A percentile compares a stretch with the other conserved stretches of the same genome.
These are phyloP conservation scores for Oceanodroma leucorhoa DNA, from an alignment of 2,797 vertebrate genomes.

Conservation along the genomic window DNA sequence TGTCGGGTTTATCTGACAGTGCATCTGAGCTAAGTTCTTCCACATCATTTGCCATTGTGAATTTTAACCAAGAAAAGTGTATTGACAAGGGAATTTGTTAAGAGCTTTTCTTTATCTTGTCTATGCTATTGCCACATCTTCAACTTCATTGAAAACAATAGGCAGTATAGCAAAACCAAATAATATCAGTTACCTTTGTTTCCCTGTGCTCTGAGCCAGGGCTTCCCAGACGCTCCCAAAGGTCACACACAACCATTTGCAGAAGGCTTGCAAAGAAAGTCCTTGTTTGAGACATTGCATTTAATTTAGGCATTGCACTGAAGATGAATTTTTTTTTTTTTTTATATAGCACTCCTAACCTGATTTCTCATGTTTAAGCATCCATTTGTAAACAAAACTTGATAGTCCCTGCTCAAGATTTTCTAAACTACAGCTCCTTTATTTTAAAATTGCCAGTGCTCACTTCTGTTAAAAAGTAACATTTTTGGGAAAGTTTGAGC, in stretches of 20 bases:
- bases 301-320: neutral
- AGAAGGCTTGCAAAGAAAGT: neutral
- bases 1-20: neutral
- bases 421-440: neutral
- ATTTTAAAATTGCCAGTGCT: neutral
- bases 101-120: neutral
- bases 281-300: neutral
- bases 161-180: neutral
- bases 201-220: neutral
- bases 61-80: neutral
- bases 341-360: neutral
- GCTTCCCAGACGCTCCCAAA: neutral
- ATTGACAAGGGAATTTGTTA: neutral
- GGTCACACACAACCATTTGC: neutral
- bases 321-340: neutral
- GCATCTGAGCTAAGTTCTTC: neutral
- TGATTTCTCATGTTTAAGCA: neutral
- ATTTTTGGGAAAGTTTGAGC: neutral
- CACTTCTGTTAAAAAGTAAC: neutral
- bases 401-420: neutral
- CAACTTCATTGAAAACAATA: neutral
- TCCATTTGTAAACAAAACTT: neutral
- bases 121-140: neutral
- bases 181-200: neutral
- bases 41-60: neutral